Evolutionary conservation across 2,113 vertebrate species (phyloP).

Genomic region (Hippoglossus stenolepis): DNA sequence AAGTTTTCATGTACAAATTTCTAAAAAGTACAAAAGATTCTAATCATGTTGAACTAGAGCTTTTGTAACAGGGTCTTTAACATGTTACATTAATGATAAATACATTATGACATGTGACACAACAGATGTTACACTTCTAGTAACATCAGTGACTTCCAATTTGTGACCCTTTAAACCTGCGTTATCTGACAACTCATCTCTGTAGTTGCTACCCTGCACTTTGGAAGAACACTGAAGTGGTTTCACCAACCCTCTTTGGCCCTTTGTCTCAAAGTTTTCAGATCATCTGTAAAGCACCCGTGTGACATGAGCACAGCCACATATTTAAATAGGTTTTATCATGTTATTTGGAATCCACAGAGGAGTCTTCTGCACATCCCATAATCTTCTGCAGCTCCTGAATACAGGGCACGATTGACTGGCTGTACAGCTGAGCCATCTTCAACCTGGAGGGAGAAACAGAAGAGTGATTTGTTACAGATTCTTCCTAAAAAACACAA

Average conservation of each 20-base stretch:
- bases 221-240: not conserved
- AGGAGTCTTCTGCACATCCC: conserved; percentile 11
- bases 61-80: not conserved
- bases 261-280: not conserved
- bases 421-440: conserved; percentile 69
- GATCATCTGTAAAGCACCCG: not conserved
- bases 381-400: conserved; percentile 75
- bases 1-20: not conserved
- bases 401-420: conserved; percentile 67
- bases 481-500: not conserved
- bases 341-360: conserved; percentile 30
- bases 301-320: not conserved
- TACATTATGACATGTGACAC: not conserved
- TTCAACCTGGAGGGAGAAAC: conserved; percentile 63
- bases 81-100: not conserved
- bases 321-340: not conserved
- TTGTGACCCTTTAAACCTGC: not conserved
- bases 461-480: not conserved
- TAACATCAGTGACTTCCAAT: not conserved
- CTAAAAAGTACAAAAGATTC: conserved; percentile 37
- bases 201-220: too few species aligned
- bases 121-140: not conserved
- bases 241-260: too few species aligned
- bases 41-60: too few species aligned
- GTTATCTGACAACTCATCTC: not conserved